Conservation (phyloP, 2,888 invertebrate genomes). For the Acrocera orbiculus region DNA sequence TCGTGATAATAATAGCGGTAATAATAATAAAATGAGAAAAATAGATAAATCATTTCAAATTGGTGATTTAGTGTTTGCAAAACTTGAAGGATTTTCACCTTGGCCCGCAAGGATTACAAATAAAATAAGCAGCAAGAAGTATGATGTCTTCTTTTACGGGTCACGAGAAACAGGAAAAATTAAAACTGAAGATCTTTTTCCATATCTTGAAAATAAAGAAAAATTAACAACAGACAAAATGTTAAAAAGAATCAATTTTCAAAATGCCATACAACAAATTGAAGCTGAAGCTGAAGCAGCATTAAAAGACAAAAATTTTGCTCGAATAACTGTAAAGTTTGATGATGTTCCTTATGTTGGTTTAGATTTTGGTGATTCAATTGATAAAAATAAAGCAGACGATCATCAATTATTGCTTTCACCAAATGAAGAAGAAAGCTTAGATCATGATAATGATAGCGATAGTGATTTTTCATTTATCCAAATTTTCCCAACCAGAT, state of each 20-base stretch:
- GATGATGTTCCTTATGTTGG: too few species aligned
- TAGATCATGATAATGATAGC: too few species aligned
- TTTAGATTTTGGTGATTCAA: too few species aligned
- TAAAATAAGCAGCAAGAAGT: slow-evolving; percentile 39
- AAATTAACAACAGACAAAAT: slow-evolving; percentile 54
- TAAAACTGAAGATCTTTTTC: slow-evolving; percentile 70
- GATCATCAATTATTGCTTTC: too few species aligned
- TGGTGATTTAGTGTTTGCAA: slow-evolving; percentile 88
- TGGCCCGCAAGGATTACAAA: slow-evolving; percentile 66
- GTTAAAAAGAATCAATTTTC: slow-evolving; percentile 65
- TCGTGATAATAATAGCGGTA: too few species aligned
- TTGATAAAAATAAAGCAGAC: too few species aligned
- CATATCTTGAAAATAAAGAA: slow-evolving; percentile 57
- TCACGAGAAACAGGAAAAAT: slow-evolving; percentile 77
- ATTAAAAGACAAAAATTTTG: too few species aligned
- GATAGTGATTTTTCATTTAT: too few species aligned
- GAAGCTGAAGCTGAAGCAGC: slow-evolving; percentile 58
- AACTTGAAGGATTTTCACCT: slow-evolving; percentile 92
- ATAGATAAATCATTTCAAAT: slow-evolving; percentile 49
- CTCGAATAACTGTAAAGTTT: too few species aligned
- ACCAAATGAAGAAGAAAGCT: too few species aligned
- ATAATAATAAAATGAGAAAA: slow-evolving; percentile 31
- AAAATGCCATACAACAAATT: slow-evolving; percentile 76
- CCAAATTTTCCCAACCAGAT: too few species aligned
- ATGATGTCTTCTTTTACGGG: slow-evolving; percentile 82